These are phyloP conservation scores for Orius insidiosus DNA, from an alignment of 1,140 invertebrate species.

Conservation along the genomic window DNA sequence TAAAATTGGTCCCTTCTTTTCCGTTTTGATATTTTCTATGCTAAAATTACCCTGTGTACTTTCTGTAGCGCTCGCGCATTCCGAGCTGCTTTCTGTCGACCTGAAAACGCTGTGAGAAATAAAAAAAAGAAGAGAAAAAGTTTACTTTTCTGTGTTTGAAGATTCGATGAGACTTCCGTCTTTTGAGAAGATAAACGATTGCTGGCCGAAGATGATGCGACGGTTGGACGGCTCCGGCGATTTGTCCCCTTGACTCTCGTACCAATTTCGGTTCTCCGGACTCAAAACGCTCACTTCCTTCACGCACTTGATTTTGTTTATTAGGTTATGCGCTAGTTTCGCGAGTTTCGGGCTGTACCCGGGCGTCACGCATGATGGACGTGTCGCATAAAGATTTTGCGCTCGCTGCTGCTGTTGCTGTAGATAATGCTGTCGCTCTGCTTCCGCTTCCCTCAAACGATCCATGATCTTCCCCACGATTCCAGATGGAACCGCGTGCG, in stretches of 20 bases:
- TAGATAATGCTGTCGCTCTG: constrained; percentile 19
- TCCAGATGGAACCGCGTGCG: constrained; percentile 33
- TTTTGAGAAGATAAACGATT: constrained; percentile 32
- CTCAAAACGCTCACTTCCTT: constrained; percentile 27
- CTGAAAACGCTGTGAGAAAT: too few species aligned
- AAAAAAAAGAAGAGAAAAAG: too few species aligned
- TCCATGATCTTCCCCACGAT: constrained; percentile 40
- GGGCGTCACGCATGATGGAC: too few species aligned
- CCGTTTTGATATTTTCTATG: too few species aligned
- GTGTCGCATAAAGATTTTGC: too few species aligned
- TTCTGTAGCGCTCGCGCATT: too few species aligned
- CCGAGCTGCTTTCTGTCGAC: too few species aligned
- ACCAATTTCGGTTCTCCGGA: constrained; percentile 34
- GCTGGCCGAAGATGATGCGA: constrained; percentile 28
- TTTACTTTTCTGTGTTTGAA: too few species aligned
- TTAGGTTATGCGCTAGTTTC: constrained; percentile 21
- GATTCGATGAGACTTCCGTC: constrained; percentile 36
- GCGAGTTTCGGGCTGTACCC: constrained; percentile 19
- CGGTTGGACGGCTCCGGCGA: constrained; percentile 20
- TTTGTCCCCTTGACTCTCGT: constrained; percentile 29
- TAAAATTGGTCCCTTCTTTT: too few species aligned
- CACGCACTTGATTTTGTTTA: constrained; percentile 20
- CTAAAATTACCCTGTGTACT: too few species aligned
- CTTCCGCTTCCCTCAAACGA: constrained; percentile 28
- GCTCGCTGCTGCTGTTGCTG: background rate